Evolutionary conservation across 2,113 vertebrate species (phyloP), one percentile per base, ranked within the genome.

Genomic region (Smithornis capensis): DNA sequence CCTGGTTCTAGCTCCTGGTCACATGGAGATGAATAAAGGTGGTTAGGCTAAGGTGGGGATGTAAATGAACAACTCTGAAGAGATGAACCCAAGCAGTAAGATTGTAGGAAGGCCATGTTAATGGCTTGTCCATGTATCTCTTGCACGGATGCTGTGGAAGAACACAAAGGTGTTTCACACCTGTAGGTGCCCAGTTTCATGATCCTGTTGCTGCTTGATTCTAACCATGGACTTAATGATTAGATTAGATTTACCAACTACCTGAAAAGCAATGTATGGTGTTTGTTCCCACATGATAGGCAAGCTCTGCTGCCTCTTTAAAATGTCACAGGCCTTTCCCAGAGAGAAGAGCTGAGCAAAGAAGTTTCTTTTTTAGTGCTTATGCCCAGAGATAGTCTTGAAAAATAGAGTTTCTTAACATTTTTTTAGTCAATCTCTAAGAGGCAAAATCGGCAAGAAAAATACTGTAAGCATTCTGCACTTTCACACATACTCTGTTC

Each of bases 131-230:
- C 14, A 5, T 74, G 0, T 53, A 45, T 49, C 44, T 49, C 25
- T 18, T 38, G 13, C 27, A 17, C 74, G 55, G 23, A 50, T 57
- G 25, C 38, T 78, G 49, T 75, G 63, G 33, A 55, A 78, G 44
- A 40, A 47, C 10, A 22, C 0, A 0, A n/a, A 47, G 14, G 6
- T 71, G 17, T 52, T 92, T 57, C 7, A 0, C 23, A 67, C 49
- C 7, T 45, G 6, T 50, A 50, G 29, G 31, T 15, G 3, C 42
- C 29, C 23, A 47, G 0, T 55, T 74, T 71, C 27, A 7, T 67
- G 52, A 55, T 0, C 0, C 7, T 80, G 1, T 64, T 45, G 29
- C 49, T 91, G 42, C 38, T 12, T 84, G 23, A 38, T 50, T 29
- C 55, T 69, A 63, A 50, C 38, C 9, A 6, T 42, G 18, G 33